Percentiles rank a stretch among this genome's conserved stretches.
Evolutionary conservation across 1,140 invertebrate genomes (phyloP).

Genomic region (Polypedilum pembai): DNA sequence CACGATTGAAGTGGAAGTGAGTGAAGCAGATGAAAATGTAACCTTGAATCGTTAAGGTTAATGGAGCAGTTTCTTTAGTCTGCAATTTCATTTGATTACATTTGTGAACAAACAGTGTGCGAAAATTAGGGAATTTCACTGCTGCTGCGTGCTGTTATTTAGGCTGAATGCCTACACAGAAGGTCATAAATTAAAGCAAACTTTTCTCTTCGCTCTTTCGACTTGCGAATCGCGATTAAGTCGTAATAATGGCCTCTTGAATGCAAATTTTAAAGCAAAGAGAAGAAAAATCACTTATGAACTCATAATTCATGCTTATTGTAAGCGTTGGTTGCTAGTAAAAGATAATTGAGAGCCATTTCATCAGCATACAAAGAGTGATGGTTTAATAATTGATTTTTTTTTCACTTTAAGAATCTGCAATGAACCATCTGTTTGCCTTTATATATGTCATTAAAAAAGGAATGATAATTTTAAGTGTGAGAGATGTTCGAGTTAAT

Average conservation of each 20-base stretch:
- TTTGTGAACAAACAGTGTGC: not conserved
- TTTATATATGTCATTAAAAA: too few species aligned
- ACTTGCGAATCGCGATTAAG: too few species aligned
- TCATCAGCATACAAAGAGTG: not conserved
- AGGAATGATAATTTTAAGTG: too few species aligned
- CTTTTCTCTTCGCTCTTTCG: too few species aligned
- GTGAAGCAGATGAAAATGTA: conserved; percentile 26
- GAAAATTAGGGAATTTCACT: conserved; percentile 2
- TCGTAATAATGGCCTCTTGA: too few species aligned
- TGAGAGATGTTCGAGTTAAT: too few species aligned
- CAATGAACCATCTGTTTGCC: too few species aligned
- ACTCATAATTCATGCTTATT: conserved; percentile 1
- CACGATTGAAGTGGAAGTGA: not conserved
- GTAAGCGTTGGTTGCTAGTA: too few species aligned
- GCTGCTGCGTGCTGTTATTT: not conserved
- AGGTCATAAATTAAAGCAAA: not conserved
- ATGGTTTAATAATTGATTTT: too few species aligned
- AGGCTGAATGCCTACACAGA: not conserved
- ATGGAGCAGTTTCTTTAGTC: conserved; percentile 22
- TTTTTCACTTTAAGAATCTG: too few species aligned
- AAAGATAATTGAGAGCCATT: not conserved
- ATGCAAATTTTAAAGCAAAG: too few species aligned
- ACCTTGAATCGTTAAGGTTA: conserved; percentile 27
- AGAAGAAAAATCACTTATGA: not conserved
- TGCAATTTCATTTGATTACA: conserved; percentile 10